These are phyloP conservation scores for Ciona savignyi DNA, from an alignment of 23 tunicate genomes.

Conservation along the genomic window DNA sequence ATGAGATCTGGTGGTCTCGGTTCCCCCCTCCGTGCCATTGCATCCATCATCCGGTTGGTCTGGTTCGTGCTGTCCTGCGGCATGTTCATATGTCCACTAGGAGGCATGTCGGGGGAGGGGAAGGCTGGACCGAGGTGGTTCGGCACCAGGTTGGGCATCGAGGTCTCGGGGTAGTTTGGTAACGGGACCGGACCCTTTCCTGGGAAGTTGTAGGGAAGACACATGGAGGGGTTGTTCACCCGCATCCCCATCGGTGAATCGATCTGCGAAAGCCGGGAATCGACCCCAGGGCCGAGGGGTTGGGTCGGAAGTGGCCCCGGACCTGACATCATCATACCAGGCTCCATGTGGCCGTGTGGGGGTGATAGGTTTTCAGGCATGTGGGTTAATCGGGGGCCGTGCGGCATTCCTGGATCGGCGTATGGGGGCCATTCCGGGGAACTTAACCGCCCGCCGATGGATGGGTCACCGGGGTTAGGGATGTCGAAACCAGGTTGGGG, in stretches of 20 bases:
- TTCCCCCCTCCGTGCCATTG: conserved; percentile 75
- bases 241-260: conserved; percentile 34
- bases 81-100: conserved; percentile 4
- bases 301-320: conserved; percentile 29
- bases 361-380: conserved; percentile 32
- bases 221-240: conserved; percentile 37
- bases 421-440: conserved; percentile 48
- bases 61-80: conserved; percentile 2
- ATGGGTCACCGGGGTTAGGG: conserved; percentile 25
- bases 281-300: conserved; percentile 21
- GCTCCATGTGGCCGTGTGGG: conserved; percentile 14
- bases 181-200: conserved; percentile 17
- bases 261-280: conserved; percentile 1
- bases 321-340: conserved; percentile 34
- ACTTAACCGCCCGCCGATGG: conserved; percentile 31
- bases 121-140: conserved; percentile 3
- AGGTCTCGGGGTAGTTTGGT: conserved; percentile 24
- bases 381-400: conserved; percentile 2
- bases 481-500: conserved; percentile 23
- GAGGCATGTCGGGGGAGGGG: conserved; percentile 21
- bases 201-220: conserved; percentile 1
- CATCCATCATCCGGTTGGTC: conserved; percentile 51
- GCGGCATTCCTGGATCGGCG: conserved; percentile 5
- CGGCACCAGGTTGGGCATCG: conserved; percentile 12
- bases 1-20: conserved; percentile 81